Base-by-base conservation (phyloP, 2,113 vertebrate species). In the Uria lomvia region DNA sequence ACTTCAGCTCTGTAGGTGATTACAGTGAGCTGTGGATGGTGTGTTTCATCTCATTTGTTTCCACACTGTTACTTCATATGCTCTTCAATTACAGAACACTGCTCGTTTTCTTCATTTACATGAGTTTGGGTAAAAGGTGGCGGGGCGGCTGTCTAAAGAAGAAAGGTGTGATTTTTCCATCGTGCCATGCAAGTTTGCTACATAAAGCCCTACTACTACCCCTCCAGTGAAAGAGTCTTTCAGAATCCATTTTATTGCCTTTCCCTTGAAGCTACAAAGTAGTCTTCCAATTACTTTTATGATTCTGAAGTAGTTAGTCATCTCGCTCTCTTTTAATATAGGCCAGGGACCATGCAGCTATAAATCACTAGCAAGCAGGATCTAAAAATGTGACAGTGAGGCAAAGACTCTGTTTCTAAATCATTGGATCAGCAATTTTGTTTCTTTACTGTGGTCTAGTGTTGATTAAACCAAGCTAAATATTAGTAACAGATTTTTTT, bases 291-390 rank as follows among this genome's bases (percentile, higher is more conserved):
- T 88, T 87, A 58, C 53, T 80, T 66, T 38, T 78, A 45, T 1
- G 6, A 60, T 50, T 88, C 45, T 82, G 45, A 82, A 92, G 32
- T 11, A 55, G 73, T 86, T 60, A 70, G 68, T 50, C 50, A 88
- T 78, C 63, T 82, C 7, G 1, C 56, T 79, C 18, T 17, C 3
- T 50, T 77, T 63, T 74, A 71, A 62, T 65, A 38, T 5, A 68
- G 84, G 36, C 60, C 53, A 58, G 70, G 47, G 70, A 91, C 59
- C 26, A 6, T 6, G 36, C 74, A 77, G 66, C 74, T 66, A 34
- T 84, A 79, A 96, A 92, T 95, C 86, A 55, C 26, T 38, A 62
- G 73, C 70, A 58, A 79, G 77, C 58, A 83, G 92, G 80, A 74
- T 23, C 74, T 92, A 12, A 92, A 66, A 67, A 53, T 32, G 30